Percentiles rank a stretch among this genome's conserved stretches.
Evolutionary conservation across 2,113 vertebrate genomes (phyloP).

Genomic region (Thamnophis sirtalis): DNA sequence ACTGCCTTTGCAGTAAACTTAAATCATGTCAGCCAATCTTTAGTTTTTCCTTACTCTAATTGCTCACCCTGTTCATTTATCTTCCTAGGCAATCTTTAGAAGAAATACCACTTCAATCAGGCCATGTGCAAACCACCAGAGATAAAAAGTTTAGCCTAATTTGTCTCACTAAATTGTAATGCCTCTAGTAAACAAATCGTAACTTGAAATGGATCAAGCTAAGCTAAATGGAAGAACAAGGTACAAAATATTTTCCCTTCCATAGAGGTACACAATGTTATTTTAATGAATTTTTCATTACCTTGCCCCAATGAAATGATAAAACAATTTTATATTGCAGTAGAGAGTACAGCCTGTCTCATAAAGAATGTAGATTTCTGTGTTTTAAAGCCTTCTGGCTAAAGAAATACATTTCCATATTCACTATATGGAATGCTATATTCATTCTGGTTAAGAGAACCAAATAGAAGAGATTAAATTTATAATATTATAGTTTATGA

Average conservation of each 20-base stretch:
- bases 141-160: constrained; percentile 86
- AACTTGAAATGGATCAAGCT: constrained; percentile 69
- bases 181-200: constrained; percentile 77
- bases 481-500: not conserved
- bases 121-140: constrained; percentile 78
- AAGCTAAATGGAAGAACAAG: constrained; percentile 67
- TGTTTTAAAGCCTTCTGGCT: not conserved
- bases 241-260: constrained; percentile 51
- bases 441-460: not conserved
- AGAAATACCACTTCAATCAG: constrained; percentile 87
- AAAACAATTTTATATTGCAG: not conserved
- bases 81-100: constrained; percentile 82
- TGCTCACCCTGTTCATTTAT: constrained; percentile 83
- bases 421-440: constrained; percentile 6
- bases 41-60: constrained; percentile 87
- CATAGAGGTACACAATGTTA: constrained; percentile 35
- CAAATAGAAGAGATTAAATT: not conserved
- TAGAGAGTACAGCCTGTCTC: not conserved
- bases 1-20: constrained; percentile 79
- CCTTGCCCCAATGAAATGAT: constrained; percentile 22
- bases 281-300: constrained; percentile 21
- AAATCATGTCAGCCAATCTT: constrained; percentile 88
- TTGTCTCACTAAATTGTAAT: constrained; percentile 84
- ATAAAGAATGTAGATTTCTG: not conserved
- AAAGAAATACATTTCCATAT: constrained; percentile 8